Evolutionary conservation across 1,140 invertebrate species (phyloP), one percentile per base, ranked within the genome.

Genomic region (Cepaea nemoralis): DNA sequence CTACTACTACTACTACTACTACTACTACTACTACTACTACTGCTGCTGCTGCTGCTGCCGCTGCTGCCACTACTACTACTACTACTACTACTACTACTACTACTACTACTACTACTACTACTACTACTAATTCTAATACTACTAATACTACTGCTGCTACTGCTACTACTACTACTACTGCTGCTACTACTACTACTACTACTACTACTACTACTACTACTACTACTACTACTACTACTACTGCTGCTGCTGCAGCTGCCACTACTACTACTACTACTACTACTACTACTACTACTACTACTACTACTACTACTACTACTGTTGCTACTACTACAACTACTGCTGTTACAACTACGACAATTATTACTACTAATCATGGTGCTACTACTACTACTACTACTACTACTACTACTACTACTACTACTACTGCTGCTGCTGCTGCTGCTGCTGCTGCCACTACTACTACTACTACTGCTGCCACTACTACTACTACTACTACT

Each of bases 371-470:
- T 73, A 73, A 22, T 73, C 12, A 12, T 35, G 35, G 12, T 73
- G 37, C 37, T 73, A 73, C 37, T 73, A 73, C 37, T 73, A 73
- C 37, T 73, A 73, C 37, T 73, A 73, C 37, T 73, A 73, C 37
- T 73, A 73, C 37, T 73, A 73, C 37, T 73, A 73, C 37, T 73
- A 73, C 37, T 73, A 73, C 37, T 73, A 73, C 37, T 73, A 73
- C 37, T 73, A 73, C 37, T 73, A 73, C 37, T 73, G 37, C 37
- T 40, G 37, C 37, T 73, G 37, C 37, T 73, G 37, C 37, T 73
- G 37, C n/a, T 73, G 37, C 37, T 73, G 37, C 37, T 73, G 37
- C 37, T 73, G 37, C 37, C 37, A 73, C 37, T 73, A 73, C 45
- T 48, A 48, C 45, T 48, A 48, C 45, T 48, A 48, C 45, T 12